phyloP scores from a whole-genome alignment of 1,140 invertebrate species.

The Drosophila parabipectinata region DNA sequence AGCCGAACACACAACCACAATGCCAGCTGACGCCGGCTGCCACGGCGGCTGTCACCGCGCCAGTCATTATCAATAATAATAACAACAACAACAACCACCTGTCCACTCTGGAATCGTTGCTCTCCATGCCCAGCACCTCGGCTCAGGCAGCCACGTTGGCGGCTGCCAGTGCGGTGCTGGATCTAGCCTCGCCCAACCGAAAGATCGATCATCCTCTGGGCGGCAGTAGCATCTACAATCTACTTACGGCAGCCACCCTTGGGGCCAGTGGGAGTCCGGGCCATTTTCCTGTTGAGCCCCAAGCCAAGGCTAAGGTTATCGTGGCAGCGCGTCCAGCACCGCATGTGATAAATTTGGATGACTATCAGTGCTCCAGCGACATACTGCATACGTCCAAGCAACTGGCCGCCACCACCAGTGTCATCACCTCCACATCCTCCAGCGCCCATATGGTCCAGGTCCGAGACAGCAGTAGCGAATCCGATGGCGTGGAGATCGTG shows the following conservation, averaged over 20 bases:
- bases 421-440: conserved; percentile 24
- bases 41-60: conserved; percentile 22
- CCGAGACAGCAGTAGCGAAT: conserved; percentile 76
- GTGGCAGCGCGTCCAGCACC: conserved; percentile 29
- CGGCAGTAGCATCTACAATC: conserved; percentile 59
- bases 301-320: conserved; percentile 50
- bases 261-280: conserved; percentile 26
- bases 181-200: conserved; percentile 59
- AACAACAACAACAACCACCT: conserved; percentile 25
- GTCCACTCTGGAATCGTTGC: conserved; percentile 45
- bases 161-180: conserved; percentile 39
- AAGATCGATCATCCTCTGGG: conserved; percentile 47
- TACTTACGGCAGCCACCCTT: conserved; percentile 52
- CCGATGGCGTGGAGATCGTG: conserved; percentile 79
- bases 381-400: conserved; percentile 78
- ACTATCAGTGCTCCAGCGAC: conserved; percentile 71
- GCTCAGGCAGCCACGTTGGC: conserved; percentile 60
- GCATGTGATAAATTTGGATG: conserved; percentile 75
- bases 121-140: conserved; percentile 62
- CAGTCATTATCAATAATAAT: conserved; percentile 9
- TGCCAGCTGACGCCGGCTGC: conserved; percentile 41
- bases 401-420: conserved; percentile 53
- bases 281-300: conserved; percentile 33
- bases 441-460: not conserved
- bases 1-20: conserved; percentile 24